Conservation (phyloP, 2,888 invertebrate genomes). For the Kuschelorhynchus macadamiae region DNA sequence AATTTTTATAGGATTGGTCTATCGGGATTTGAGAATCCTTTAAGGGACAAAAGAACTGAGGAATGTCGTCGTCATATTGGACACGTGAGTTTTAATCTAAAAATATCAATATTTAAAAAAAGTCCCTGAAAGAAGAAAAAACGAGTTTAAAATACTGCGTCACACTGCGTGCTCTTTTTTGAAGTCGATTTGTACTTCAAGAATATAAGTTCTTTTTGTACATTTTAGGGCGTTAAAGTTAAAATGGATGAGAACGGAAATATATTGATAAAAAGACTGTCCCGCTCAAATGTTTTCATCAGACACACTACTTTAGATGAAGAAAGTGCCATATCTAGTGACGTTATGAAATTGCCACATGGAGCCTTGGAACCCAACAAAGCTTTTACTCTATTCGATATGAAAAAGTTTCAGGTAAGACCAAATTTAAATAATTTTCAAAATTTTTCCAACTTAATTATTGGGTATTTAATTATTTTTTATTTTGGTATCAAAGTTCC, state of each 20-base stretch:
- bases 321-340: conserved; percentile 48
- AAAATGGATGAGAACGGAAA: conserved; percentile 49
- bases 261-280: conserved; percentile 46
- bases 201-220: too few species aligned
- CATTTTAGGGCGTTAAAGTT: conserved; percentile 41
- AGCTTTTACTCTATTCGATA: conserved; percentile 46
- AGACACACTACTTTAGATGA: conserved; percentile 45
- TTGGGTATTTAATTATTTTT: too few species aligned
- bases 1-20: conserved; percentile 35
- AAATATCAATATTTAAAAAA: neutral
- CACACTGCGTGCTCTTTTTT: too few species aligned
- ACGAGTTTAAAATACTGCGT: too few species aligned
- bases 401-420: conserved; percentile 47
- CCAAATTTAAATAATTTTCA: neutral
- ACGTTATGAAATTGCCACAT: conserved; percentile 40
- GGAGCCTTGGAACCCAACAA: conserved; percentile 45
- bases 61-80: conserved; percentile 47
- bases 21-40: conserved; percentile 46
- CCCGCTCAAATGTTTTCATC: conserved; percentile 43
- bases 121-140: too few species aligned
- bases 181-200: too few species aligned
- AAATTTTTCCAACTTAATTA: neutral
- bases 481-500: too few species aligned
- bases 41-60: conserved; percentile 46
- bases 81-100: conserved; percentile 40